phyloP scores from a whole-genome alignment of 2,797 vertebrate species.

The Orientallactaga sibirica region DNA sequence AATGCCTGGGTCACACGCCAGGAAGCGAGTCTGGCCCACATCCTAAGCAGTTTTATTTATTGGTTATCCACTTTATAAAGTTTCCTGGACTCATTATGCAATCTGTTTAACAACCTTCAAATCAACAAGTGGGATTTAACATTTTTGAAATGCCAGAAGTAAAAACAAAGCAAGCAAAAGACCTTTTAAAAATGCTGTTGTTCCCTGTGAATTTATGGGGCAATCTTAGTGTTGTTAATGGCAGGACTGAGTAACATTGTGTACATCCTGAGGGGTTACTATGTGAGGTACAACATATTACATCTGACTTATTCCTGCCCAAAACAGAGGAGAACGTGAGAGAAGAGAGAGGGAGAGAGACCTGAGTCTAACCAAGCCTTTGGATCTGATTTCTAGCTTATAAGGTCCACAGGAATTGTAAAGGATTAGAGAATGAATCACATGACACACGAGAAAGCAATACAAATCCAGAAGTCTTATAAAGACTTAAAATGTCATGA shows the following conservation, averaged over 20 bases:
- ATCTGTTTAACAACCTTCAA: background rate
- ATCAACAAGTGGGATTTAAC: background rate
- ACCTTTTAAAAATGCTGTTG: background rate
- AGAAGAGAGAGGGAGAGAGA: background rate
- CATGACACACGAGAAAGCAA: background rate
- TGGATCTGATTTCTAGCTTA: background rate
- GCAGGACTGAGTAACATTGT: background rate
- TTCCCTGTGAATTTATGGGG: background rate
- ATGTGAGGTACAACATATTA: background rate
- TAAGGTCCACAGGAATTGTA: background rate
- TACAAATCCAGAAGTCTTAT: background rate
- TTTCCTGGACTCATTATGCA: background rate
- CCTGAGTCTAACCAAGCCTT: background rate
- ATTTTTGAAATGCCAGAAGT: background rate
- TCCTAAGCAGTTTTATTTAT: background rate
- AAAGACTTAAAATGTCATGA: background rate
- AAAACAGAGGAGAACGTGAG: background rate
- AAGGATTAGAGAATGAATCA: background rate
- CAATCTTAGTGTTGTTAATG: background rate
- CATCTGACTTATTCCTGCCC: background rate
- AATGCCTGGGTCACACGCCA: accelerated
- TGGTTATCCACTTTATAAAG: background rate
- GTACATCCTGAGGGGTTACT: accelerated
- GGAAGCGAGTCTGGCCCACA: background rate
- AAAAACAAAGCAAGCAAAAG: background rate